A percentile compares a stretch with the other conserved stretches of the same genome.
phyloP scores from a whole-genome alignment of 2,113 vertebrate genomes.

The Cheirogaleus medius region DNA sequence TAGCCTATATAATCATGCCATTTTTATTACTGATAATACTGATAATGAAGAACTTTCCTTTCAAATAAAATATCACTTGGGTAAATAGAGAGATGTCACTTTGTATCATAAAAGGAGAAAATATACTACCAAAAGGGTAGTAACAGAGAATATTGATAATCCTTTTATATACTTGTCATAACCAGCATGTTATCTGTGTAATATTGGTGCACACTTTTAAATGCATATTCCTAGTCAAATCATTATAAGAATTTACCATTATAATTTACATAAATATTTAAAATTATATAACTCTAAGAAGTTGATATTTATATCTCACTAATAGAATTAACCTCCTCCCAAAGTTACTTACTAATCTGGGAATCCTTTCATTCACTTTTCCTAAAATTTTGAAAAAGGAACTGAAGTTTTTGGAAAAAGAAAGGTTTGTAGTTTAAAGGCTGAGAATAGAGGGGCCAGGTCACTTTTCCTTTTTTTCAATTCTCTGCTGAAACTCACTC shows the following conservation, averaged over 20 bases:
- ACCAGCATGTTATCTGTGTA: background rate
- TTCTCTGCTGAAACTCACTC: too few relatives aligned
- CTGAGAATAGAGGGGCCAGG: background rate
- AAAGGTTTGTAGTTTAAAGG: background rate
- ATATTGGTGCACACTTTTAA: background rate
- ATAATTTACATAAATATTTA: background rate
- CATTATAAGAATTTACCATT: background rate
- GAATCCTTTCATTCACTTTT: constrained; percentile 4
- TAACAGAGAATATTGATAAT: background rate
- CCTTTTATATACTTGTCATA: background rate
- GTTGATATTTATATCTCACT: background rate
- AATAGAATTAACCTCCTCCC: background rate
- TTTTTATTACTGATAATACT: background rate
- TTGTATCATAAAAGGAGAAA: background rate
- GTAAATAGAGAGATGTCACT: background rate
- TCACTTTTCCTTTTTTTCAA: background rate
- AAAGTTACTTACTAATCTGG: background rate
- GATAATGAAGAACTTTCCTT: background rate
- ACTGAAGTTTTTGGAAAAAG: background rate
- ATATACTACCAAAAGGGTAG: background rate
- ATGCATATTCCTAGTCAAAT: background rate
- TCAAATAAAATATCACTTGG: background rate
- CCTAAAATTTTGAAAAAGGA: background rate
- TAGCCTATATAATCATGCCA: background rate
- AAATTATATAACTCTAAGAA: background rate